Base-by-base conservation (phyloP, 2,888 invertebrate genomes). In the Napeogenes sylphis region DNA sequence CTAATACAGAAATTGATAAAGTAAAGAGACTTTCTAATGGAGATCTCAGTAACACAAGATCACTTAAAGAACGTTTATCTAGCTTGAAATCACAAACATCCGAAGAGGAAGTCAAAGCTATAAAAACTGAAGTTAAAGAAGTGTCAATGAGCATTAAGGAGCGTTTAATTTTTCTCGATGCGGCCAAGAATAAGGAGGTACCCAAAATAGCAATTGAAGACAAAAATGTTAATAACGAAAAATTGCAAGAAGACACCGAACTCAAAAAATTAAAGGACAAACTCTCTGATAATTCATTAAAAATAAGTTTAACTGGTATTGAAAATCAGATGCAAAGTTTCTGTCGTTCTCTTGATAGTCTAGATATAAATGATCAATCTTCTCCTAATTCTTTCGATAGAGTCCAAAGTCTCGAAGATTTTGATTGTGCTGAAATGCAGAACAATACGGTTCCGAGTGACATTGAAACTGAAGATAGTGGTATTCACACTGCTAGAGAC, bases 401-500 rank as follows among this genome's bases (percentile, higher is more conserved):
- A 68, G 92, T 93, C 59, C 93, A 94, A 80, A 93, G 93, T 74
- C 83, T 93, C 65, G 93, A 93, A 81, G 93, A 93, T 71, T 90
- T 94, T 67, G 91, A 90, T 68, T 92, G 92, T 60, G 85, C 91
- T n/a, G 94, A 94, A 72, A 87, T 94, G 77, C 90, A 93, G 69
- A 89, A 88, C 68, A 89, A 87, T 66, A 88, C 87, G 46, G 92
- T 92, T 56, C 90, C 90, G 64, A 92, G 92, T 67, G 92, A 94
- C 71, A 93, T 92, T 54, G 95, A 94, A 80, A 92, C 93, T 51
- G 96, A 96, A 83, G 96, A 96, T 77, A 94, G 94, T 68, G 95
- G 95, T 3, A 94, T 95, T 67, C 95, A 96, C 72, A 94, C 95
- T 4, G 95, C 95, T 3, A 94, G 95, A 77, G 95, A 94, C 61